Conservation (phyloP, 2,113 vertebrate species). For the Tragelaphus scriptus region DNA sequence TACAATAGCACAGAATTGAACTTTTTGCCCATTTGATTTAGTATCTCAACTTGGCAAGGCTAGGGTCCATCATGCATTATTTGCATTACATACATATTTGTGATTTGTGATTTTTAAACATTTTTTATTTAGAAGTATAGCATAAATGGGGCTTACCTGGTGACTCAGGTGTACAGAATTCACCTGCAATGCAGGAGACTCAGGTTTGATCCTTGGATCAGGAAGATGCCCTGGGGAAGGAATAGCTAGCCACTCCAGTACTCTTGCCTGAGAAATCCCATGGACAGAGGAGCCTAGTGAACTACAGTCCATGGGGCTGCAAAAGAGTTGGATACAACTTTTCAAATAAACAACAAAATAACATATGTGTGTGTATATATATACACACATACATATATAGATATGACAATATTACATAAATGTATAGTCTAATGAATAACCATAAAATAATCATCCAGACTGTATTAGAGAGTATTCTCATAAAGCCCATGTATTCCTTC, state of each 20-base stretch:
- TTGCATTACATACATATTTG: not conserved
- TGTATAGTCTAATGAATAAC: not conserved
- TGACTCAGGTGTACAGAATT: not conserved
- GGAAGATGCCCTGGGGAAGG: not conserved
- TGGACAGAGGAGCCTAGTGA: not conserved
- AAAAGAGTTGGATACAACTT: not conserved
- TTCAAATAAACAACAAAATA: not conserved
- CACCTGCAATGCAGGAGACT: fast-evolving
- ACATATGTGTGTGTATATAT: not conserved
- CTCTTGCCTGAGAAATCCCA: not conserved
- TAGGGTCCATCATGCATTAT: not conserved
- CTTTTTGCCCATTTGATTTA: not conserved
- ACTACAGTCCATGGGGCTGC: not conserved
- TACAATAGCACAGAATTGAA: not conserved
- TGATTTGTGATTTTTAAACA: not conserved
- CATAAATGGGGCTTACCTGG: not conserved
- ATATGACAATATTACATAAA: not conserved
- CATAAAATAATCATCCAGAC: not conserved
- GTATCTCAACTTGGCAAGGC: not conserved
- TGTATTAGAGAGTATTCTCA: not conserved
- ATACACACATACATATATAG: not conserved
- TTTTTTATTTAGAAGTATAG: not conserved
- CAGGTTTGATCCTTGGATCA: not conserved
- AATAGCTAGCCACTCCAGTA: not conserved
- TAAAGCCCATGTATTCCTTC: not conserved